Evolutionary conservation across 64 coral and sea anemone genomes (phyloP).

Genomic region (Montipora foliosa): DNA sequence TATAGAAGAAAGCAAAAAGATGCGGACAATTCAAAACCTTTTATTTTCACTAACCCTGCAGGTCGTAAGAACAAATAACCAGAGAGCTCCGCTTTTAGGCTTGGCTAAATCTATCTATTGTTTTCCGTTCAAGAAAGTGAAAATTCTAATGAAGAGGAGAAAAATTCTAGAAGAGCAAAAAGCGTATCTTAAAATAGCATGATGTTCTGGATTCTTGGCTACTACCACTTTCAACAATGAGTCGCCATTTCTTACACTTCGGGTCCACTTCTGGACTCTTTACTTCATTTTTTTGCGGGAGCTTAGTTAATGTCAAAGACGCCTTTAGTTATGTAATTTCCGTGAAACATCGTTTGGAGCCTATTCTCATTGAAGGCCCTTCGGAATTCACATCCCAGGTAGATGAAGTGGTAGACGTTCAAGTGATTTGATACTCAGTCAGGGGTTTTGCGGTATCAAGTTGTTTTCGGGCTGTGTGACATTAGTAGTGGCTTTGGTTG

Average conservation of each 20-base stretch:
- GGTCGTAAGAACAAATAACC: too few species aligned
- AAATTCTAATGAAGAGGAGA: slow-evolving; percentile 7
- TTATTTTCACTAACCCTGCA: too few species aligned
- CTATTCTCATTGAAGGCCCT: not conserved
- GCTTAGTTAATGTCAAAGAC: slow-evolving; percentile 13
- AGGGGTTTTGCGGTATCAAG: slow-evolving; percentile 40
- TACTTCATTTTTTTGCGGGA: slow-evolving; percentile 13
- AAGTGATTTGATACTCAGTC: slow-evolving; percentile 38
- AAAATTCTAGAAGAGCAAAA: not conserved
- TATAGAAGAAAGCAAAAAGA: too few species aligned
- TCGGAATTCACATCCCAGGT: slow-evolving; percentile 14
- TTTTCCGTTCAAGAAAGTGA: not conserved
- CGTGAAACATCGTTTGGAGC: slow-evolving; percentile 38
- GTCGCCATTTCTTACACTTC: not conserved
- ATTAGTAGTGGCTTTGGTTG: slow-evolving; percentile 17
- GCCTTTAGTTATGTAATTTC: not conserved
- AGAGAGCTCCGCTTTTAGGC: too few species aligned
- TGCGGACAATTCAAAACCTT: too few species aligned
- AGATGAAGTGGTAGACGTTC: slow-evolving; percentile 20
- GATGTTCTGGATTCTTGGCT: slow-evolving; percentile 21
- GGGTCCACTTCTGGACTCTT: too few species aligned
- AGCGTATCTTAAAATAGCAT: slow-evolving; percentile 1
- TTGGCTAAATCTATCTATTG: not conserved
- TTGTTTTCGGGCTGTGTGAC: slow-evolving; percentile 15
- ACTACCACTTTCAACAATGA: slow-evolving; percentile 14